phyloP scores from a whole-genome alignment of 2,113 vertebrate genomes.

The Anguilla japonica region DNA sequence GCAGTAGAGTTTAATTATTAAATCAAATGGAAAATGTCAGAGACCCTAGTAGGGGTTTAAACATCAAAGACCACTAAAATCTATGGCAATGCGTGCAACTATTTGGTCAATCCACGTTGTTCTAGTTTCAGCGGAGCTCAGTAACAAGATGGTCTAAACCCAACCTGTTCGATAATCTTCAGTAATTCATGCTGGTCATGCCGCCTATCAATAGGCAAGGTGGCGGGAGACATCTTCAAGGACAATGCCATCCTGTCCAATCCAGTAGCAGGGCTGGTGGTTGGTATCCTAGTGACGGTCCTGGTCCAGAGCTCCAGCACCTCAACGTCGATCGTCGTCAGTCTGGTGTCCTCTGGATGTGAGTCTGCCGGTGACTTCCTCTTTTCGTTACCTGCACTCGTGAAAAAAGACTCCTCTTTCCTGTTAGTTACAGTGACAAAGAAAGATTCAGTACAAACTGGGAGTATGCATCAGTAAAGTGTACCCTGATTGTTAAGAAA shows the following conservation, averaged over 20 bases:
- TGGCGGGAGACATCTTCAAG: slow-evolving; percentile 89
- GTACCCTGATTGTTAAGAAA: too few relatives aligned
- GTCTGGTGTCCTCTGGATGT: slow-evolving; percentile 90
- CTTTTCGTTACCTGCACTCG: too few relatives aligned
- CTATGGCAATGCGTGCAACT: neutral
- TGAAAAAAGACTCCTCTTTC: too few relatives aligned
- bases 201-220: slow-evolving; percentile 74
- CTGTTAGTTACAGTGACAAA: too few relatives aligned
- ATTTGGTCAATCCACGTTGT: neutral
- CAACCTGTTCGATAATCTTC: neutral
- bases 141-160: neutral
- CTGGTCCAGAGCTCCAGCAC: slow-evolving; percentile 93
- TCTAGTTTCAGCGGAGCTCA: neutral
- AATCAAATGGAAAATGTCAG: neutral
- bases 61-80: neutral
- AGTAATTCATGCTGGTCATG: slow-evolving; percentile 12
- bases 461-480: too few relatives aligned
- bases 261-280: slow-evolving; percentile 86
- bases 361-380: slow-evolving; percentile 54
- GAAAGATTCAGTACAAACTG: too few relatives aligned
- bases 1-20: neutral
- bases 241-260: slow-evolving; percentile 85
- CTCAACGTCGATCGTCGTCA: slow-evolving; percentile 89
- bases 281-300: slow-evolving; percentile 87
- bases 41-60: neutral